Evolutionary conservation across 2,797 vertebrate genomes (phyloP).

Genomic region (Pipistrellus nathusii): DNA sequence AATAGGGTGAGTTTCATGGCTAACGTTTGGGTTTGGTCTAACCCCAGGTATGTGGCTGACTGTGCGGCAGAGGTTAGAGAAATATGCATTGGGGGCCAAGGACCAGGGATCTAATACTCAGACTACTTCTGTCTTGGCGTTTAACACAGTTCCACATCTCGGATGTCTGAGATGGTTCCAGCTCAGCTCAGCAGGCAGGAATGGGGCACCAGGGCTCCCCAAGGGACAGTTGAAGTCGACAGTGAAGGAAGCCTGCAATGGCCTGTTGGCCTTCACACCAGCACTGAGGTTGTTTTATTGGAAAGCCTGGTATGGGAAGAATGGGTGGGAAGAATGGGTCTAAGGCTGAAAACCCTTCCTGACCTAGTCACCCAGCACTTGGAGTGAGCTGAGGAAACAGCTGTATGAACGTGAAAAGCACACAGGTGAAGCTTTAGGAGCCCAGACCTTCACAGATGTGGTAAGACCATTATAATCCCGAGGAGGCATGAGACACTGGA

Average conservation of each 20-base stretch:
- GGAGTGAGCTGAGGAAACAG: neutral
- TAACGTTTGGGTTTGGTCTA: neutral
- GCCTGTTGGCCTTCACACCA: neutral
- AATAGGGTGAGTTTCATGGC: neutral
- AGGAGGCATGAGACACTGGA: neutral
- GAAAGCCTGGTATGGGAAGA: neutral
- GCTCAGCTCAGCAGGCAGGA: neutral
- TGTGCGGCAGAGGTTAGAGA: neutral
- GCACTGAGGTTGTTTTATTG: neutral
- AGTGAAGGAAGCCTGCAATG: neutral
- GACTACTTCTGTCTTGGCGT: neutral
- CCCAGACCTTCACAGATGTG: neutral
- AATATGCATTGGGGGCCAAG: neutral
- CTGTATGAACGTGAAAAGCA: neutral
- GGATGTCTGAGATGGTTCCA: neutral
- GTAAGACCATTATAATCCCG: neutral
- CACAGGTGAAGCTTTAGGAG: neutral
- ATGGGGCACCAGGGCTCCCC: neutral
- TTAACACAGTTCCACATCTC: neutral
- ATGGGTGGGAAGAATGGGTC: neutral
- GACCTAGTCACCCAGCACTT: neutral
- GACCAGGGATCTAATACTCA: neutral
- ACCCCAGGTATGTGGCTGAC: constrained; percentile 5
- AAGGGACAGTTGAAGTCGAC: neutral
- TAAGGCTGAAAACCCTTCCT: neutral